Base-by-base conservation (phyloP, 2,113 vertebrate genomes). In the Lanius collurio region DNA sequence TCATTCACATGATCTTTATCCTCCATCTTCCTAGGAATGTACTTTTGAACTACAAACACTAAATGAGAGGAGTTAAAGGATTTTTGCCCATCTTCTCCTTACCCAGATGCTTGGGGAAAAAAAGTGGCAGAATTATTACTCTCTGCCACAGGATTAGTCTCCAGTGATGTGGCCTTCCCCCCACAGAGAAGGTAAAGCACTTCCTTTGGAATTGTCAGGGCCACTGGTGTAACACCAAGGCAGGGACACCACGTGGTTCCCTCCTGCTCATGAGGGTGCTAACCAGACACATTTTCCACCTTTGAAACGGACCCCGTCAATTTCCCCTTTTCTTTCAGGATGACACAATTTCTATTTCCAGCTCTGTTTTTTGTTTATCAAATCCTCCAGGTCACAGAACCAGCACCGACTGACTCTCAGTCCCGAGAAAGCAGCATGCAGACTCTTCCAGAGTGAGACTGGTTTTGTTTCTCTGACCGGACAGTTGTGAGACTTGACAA, bases 101-200 rank as follows among this genome's bases (percentile, higher is more conserved):
- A 39, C 5, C 20, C 73, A 49, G 44, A 21, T 15, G 27, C 19
- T 31, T 14, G 4, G 56, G 75, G 39, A 83, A 62, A 5, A 5
- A 13, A 80, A 88, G 68, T 4, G 70, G 37, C 26, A 46, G 42
- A 77, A 65, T 13, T 85, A 52, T 8, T 53, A 9, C 46, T 82
- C n/a, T 44, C 59, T 77, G 31, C 28, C 35, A 22, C 50, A 17
- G 26, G 70, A 47, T 35, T 5, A 6, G n/a, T 46, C 37, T 76
- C 33, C 65, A 59, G 24, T 41, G 49, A 7, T 20, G 14, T 24
- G 31, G 57, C 42, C 46, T 33, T 33, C 35, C 62, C 26, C 18
- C 6, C 1, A 0, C 22, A 53, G 3, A 8, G 28, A 62, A 71
- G 21, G 20, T 37, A 77, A 70, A 2, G 0, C 33, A 35, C 16